Conservation (phyloP, 2,113 vertebrate species). For the Dascyllus trimaculatus region DNA sequence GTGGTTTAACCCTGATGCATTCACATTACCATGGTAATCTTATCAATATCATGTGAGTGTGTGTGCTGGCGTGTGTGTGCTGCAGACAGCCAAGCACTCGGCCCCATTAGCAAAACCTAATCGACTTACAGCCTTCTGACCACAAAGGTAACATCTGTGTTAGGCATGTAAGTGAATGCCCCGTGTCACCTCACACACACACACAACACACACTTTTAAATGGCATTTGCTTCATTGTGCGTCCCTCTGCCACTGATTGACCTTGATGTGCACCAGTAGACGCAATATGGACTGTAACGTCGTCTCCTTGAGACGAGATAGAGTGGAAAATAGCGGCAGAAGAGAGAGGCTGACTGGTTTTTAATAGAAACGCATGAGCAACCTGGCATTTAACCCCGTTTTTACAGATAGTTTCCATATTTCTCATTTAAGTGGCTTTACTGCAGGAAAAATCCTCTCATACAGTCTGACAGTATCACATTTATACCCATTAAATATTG, state of each 20-base stretch:
- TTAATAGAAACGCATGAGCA: background rate
- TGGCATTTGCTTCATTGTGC: constrained; percentile 56
- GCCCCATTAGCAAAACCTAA: constrained; percentile 77
- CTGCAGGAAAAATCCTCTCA: too few relatives aligned
- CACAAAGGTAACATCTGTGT: constrained; percentile 82
- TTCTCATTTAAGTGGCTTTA: too few relatives aligned
- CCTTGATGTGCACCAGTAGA: constrained; percentile 67
- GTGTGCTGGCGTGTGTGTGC: constrained; percentile 25
- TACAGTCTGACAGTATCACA: too few relatives aligned
- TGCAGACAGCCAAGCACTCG: constrained; percentile 59
- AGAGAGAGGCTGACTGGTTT: background rate
- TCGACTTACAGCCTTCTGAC: constrained; percentile 76
- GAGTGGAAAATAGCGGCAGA: background rate
- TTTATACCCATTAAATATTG: too few relatives aligned
- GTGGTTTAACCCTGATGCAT: constrained; percentile 64
- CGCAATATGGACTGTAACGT: constrained; percentile 29
- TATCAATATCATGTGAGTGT: constrained; percentile 56
- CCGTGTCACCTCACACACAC: constrained; percentile 47
- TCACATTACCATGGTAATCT: constrained; percentile 79
- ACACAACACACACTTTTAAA: constrained; percentile 40
- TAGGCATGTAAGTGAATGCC: constrained; percentile 67
- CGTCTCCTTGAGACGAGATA: constrained; percentile 51
- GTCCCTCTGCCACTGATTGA: constrained; percentile 62
- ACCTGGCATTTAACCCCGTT: background rate
- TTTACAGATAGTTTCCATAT: background rate